phyloP scores from a whole-genome alignment of 2,797 vertebrate genomes.

The Mus minutoides region DNA sequence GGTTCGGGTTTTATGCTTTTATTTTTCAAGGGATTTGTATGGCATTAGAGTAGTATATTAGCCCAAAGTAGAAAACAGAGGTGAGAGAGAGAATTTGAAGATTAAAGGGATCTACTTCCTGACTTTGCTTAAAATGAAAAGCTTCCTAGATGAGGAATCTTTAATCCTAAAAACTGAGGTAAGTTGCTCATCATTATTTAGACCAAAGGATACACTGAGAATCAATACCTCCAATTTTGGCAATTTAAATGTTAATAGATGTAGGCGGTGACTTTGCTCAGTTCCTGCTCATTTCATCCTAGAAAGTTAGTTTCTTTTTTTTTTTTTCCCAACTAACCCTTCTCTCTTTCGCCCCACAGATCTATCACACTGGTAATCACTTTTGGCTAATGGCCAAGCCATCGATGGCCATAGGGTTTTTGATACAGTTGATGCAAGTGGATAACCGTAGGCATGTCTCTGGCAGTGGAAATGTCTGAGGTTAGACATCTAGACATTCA shows the following conservation, averaged over 20 bases:
- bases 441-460: not conserved
- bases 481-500: not conserved
- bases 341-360: not conserved
- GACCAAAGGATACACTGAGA: not conserved
- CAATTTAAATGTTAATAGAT: not conserved
- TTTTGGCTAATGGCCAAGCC: not conserved
- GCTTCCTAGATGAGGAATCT: not conserved
- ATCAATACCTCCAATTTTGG: not conserved
- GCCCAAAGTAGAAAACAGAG: not conserved
- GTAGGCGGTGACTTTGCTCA: not conserved
- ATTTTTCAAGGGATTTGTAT: not conserved
- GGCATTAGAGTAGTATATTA: not conserved
- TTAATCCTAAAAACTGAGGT: not conserved
- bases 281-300: not conserved
- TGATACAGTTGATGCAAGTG: not conserved
- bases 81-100: not conserved
- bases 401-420: not conserved
- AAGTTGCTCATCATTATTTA: not conserved
- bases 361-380: not conserved
- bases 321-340: not conserved
- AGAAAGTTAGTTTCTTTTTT: constrained; percentile 4
- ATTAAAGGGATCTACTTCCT: not conserved
- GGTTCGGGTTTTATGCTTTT: not conserved
- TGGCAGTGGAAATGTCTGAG: not conserved
- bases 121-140: not conserved